Base-by-base conservation (phyloP, 2,888 invertebrate species). In the Hydraecia micacea region DNA sequence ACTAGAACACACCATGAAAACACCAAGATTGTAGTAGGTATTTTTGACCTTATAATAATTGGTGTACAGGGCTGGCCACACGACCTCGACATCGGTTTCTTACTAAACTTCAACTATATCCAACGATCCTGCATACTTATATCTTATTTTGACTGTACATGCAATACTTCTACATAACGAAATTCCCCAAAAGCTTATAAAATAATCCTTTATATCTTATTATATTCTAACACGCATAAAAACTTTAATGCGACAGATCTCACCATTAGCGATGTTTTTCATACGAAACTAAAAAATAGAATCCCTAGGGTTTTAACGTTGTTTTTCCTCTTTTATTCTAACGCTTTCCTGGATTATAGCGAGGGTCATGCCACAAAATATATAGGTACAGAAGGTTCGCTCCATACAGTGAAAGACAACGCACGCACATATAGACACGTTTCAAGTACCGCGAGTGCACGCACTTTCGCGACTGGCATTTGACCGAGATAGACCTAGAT, bases 311-410 rank as follows among this genome's bases (percentile, higher is more conserved):
- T 36, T 77, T 78, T 73, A 62, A 39, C 74, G 49, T 15, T 49
- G 74, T 49, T 75, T 49, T 75, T 73, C n/a, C 36, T 62, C 25
- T 49, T 39, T 52, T 74, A 39, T 70, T 76, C 32, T 25, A 52
- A 42, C 13, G 49, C 39, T 63, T 63, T 52, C 11, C 77, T 60
- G 28, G 15, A 39, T 42, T n/a, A 63, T 39, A 11, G 39, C 0
- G 39, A 63, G 4, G 18, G 49, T 18, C 18, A 39, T 39, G 21
- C 4, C n/a, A 28, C 28, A 18, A 25, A 62, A 69, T n/a, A 46
- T n/a, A 11, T 18, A 11, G 15, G 2, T 25, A 39, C 39, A 75
- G 62, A 75, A 39, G 76, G 36, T 28, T 2, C 2, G n/a, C 15
- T 39, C 0, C 3, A 25, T 21, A 28, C 36, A 36, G 28, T 55